Evolutionary conservation across 1,140 invertebrate genomes (phyloP), one percentile per base, ranked within the genome.

Genomic region (Odontomachus brunneus): DNA sequence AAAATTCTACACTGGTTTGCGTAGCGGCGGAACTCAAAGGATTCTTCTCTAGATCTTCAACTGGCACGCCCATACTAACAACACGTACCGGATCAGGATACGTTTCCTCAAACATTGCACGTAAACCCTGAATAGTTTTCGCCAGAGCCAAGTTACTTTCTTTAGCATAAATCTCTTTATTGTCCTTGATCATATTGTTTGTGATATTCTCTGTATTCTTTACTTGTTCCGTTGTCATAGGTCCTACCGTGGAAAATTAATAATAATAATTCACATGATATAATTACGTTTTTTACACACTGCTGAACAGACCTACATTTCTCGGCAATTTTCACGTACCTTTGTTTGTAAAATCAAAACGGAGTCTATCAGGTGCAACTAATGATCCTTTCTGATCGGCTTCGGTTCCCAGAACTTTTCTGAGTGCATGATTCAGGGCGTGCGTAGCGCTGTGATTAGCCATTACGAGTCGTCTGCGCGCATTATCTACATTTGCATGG

Each of bases 381-480:
- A 99, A 95, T 0, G 99, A 99, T 55, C 99, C 99, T 91, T 97
- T 97, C 94, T 99, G 99, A 93, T 99, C 99, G 57, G 98, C 97
- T 89, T 99, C 98, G 84, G 96, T 96, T 12, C 97, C 97, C 22
- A 99, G 94, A 63, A 99, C 98, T 92, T 96, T 96, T 67, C 99
- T 95, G 53, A 99, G 94, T 33, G 98, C 98, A 95, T 97, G 98
- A 95, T 99, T 99, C 0, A 99, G 95, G 63, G 99, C 96, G 94
- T 99, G 99, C 0, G 99, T 99, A 29, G 98, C 99, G 26, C 99
- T 99, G 91, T 99, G 99, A 94, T 99, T 99, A 90, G 98, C 99
- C 99, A 99, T 99, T 26, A 99, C 95, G 7, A 97, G 93, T 88
- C 97, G 95, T 91, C 99, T 95, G 81, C 98, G 95, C 87, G 96